Conservation (phyloP, 2,888 invertebrate species). For the Mycalesis mineus region DNA sequence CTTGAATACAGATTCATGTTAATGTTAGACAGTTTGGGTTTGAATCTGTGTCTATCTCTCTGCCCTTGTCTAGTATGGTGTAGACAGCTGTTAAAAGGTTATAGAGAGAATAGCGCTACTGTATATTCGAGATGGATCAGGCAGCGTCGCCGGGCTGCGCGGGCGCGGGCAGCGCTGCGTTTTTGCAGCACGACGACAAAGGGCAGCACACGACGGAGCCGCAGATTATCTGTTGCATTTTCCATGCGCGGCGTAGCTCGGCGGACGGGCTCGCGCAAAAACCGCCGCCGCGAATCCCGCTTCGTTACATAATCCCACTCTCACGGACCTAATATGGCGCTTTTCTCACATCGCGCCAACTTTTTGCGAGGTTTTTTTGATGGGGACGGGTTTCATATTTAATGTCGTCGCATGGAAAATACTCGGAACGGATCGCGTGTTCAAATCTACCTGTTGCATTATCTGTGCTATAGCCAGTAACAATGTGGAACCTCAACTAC, state of each 20-base stretch:
- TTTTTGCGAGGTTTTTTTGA: constrained; percentile 27
- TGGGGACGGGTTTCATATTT: background rate
- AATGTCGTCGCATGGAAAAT: background rate
- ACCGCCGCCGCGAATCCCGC: constrained; percentile 42
- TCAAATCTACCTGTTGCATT: background rate
- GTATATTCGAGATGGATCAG: too few relatives aligned
- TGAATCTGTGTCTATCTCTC: too few relatives aligned
- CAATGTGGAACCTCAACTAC: too few relatives aligned
- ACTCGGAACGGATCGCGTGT: constrained; percentile 1
- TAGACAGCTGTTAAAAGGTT: too few relatives aligned
- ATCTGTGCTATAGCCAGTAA: background rate
- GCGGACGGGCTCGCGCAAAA: constrained; percentile 37
- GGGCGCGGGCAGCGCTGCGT: background rate
- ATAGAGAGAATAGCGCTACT: too few relatives aligned
- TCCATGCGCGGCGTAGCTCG: constrained; percentile 33
- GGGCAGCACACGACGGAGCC: constrained; percentile 1
- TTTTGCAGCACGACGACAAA: constrained; percentile 17
- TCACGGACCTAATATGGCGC: constrained; percentile 35
- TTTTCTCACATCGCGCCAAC: constrained; percentile 23
- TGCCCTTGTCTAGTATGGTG: too few relatives aligned
- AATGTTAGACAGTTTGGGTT: too few relatives aligned
- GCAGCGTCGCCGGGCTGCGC: too few relatives aligned
- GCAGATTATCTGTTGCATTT: constrained; percentile 55
- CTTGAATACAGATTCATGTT: too few relatives aligned
- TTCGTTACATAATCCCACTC: constrained; percentile 57